Conservation (phyloP, 2,113 vertebrate genomes). For the Poecile atricapillus region DNA sequence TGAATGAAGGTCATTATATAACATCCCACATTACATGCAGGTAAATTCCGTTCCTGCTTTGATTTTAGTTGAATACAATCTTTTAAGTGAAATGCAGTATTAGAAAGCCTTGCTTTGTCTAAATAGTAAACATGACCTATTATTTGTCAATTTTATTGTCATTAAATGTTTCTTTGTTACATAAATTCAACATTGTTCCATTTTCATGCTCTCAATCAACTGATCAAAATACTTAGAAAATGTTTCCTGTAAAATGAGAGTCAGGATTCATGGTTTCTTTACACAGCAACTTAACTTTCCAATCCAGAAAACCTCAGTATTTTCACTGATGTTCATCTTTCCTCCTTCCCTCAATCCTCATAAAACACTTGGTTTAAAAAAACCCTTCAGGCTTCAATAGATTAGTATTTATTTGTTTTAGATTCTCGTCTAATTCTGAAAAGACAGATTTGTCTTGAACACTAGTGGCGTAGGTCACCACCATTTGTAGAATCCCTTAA, state of each 20-base stretch:
- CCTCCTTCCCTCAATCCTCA: neutral
- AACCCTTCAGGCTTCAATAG: neutral
- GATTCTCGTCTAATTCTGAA: neutral
- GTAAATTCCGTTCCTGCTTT: conserved; percentile 71
- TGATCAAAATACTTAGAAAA: neutral
- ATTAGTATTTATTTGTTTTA: neutral
- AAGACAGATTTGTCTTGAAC: neutral
- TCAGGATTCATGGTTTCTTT: neutral
- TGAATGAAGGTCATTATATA: conserved; percentile 74
- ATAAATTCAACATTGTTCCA: neutral
- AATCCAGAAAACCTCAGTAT: neutral
- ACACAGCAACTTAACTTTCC: neutral
- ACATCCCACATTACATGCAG: conserved; percentile 65
- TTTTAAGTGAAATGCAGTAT: conserved; percentile 65
- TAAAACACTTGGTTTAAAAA: neutral
- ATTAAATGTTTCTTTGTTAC: neutral
- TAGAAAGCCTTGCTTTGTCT: conserved; percentile 66
- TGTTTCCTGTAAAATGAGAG: neutral
- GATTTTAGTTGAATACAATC: conserved; percentile 74
- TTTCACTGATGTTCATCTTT: neutral
- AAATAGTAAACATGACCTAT: conserved; percentile 49
- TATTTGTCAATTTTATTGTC: conserved; percentile 68
- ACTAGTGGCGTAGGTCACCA: too few species aligned
- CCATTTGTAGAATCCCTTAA: neutral
- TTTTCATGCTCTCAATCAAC: conserved; percentile 8